phyloP scores from a whole-genome alignment of 2,888 invertebrate genomes.

The Harpalus rubripes region DNA sequence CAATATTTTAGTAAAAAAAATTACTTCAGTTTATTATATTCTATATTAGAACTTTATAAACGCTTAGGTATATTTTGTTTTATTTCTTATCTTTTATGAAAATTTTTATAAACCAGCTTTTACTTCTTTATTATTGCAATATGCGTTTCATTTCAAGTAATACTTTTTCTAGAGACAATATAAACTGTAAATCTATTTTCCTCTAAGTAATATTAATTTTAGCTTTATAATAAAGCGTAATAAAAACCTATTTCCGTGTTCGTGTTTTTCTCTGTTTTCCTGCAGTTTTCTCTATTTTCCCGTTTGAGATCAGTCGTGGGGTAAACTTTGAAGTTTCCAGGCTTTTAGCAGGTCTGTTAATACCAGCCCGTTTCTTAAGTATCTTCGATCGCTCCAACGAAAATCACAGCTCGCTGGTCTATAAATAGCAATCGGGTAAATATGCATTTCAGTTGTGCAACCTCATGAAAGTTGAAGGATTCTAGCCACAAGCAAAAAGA shows the following conservation, averaged over 20 bases:
- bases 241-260: background rate
- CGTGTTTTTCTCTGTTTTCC: background rate
- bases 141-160: too few species aligned
- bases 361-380: background rate
- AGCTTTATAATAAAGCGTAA: too few species aligned
- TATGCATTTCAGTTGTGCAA: background rate
- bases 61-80: too few species aligned
- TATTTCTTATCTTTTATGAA: too few species aligned
- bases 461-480: background rate
- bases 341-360: background rate
- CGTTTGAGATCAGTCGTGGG: background rate
- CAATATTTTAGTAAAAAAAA: too few species aligned
- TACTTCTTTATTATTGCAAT: too few species aligned
- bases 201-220: too few species aligned
- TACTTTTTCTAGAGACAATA: too few species aligned
- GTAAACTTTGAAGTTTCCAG: constrained; percentile 1
- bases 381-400: background rate
- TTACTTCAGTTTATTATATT: too few species aligned
- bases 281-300: background rate
- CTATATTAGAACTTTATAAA: too few species aligned
- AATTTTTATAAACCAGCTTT: too few species aligned
- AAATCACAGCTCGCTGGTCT: background rate
- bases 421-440: background rate
- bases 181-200: too few species aligned
- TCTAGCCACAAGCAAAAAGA: background rate